These are phyloP conservation scores for Didymodactylos carnosus DNA, from an alignment of 2,888 invertebrate genomes.

Conservation along the genomic window DNA sequence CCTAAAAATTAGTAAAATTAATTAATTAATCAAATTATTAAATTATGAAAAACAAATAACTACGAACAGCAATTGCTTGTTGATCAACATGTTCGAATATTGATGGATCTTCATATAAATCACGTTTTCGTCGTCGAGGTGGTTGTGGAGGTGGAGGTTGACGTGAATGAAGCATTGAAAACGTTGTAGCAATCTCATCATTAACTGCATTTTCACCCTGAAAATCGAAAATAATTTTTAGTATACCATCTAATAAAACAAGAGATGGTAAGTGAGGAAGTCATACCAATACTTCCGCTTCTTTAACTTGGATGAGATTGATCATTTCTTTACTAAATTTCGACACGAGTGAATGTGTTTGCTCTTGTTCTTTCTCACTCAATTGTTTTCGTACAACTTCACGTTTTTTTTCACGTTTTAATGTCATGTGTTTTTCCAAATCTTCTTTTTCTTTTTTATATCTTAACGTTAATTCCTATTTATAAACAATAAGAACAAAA, in stretches of 20 bases:
- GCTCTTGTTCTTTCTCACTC: constrained; percentile 76
- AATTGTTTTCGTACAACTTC: constrained; percentile 75
- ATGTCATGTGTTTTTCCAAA: constrained; percentile 73
- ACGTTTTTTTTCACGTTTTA: constrained; percentile 68
- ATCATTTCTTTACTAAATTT: constrained; percentile 95
- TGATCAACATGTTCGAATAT: constrained; percentile 13
- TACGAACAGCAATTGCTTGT: constrained; percentile 15
- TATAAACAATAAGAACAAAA: neutral
- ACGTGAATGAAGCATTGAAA: neutral
- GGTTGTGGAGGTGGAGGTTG: constrained; percentile 7
- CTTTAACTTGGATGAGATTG: constrained; percentile 74
- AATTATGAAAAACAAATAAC: too few relatives aligned
- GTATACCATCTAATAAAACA: neutral
- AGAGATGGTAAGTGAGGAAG: neutral
- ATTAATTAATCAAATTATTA: too few relatives aligned
- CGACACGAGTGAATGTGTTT: constrained; percentile 82
- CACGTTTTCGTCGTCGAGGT: constrained; percentile 6
- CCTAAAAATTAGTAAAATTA: too few relatives aligned
- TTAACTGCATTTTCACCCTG: neutral
- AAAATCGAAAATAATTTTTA: neutral
- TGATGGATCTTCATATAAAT: constrained; percentile 11
- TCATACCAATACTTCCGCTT: constrained; percentile 45
- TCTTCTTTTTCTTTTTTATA: constrained; percentile 79
- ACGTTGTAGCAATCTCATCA: neutral
- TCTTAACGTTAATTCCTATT: constrained; percentile 39